These are phyloP conservation scores for Buceros bicornis DNA, from an alignment of 2,797 vertebrate genomes.

Conservation along the genomic window DNA sequence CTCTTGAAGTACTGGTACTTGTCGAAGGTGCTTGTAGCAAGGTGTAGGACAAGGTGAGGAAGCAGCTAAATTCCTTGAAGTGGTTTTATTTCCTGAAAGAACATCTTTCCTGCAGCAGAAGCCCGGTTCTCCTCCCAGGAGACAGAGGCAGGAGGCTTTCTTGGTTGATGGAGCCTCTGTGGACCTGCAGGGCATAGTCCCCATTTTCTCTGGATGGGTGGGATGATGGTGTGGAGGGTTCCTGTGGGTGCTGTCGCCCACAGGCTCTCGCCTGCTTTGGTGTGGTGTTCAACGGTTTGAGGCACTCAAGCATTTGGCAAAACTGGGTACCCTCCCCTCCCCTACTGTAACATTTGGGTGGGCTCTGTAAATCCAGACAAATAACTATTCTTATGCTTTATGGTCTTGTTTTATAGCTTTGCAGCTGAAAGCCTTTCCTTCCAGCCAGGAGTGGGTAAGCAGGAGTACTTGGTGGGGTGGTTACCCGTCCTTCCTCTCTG, in stretches of 20 bases:
- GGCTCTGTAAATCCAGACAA: not conserved
- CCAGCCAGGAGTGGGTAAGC: not conserved
- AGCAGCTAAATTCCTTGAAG: not conserved
- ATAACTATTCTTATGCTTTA: not conserved
- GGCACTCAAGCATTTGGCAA: not conserved
- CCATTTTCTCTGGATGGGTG: not conserved
- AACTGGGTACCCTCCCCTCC: not conserved
- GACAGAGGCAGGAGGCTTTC: not conserved
- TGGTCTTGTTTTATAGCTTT: not conserved
- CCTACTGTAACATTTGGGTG: not conserved
- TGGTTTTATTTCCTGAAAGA: not conserved
- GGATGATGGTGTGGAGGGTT: not conserved
- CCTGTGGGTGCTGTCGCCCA: not conserved
- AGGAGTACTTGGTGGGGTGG: not conserved
- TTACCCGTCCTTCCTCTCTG: not conserved
- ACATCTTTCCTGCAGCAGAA: not conserved
- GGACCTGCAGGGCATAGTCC: not conserved
- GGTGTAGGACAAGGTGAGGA: not conserved
- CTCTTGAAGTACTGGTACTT: not conserved
- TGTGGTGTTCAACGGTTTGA: not conserved
- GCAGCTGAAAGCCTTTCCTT: not conserved
- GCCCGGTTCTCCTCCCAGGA: not conserved
- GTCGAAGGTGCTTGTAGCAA: not conserved
- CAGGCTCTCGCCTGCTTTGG: not conserved
- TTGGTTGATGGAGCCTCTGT: accelerated